Evolutionary conservation across 2,113 vertebrate species (phyloP).

Genomic region (Ctenodactylus gundi): DNA sequence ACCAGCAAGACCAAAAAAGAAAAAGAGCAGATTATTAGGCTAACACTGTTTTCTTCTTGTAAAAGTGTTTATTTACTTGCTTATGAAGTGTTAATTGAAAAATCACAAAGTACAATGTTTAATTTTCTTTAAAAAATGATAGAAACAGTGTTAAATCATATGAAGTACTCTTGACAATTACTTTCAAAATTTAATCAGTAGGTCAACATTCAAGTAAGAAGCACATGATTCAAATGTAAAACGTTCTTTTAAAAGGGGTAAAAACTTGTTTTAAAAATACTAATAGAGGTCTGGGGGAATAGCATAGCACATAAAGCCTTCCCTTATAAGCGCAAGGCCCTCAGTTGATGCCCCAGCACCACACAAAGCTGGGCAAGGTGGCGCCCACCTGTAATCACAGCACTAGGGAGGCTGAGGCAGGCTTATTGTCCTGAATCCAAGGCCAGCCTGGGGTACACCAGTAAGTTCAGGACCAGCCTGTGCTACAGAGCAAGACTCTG

Average conservation of each 20-base stretch:
- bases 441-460: too few species aligned
- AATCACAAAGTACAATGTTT: background rate
- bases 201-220: background rate
- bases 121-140: background rate
- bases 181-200: background rate
- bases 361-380: too few species aligned
- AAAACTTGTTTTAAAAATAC: background rate
- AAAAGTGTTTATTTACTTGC: slow-evolving; percentile 9
- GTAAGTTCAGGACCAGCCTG: too few species aligned
- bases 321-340: too few species aligned
- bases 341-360: too few species aligned
- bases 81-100: slow-evolving; percentile 36
- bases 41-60: background rate
- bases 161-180: background rate
- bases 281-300: too few species aligned
- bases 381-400: too few species aligned
- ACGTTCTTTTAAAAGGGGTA: background rate
- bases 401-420: too few species aligned
- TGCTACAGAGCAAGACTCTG: too few species aligned
- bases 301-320: too few species aligned
- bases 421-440: too few species aligned
- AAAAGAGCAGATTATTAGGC: background rate
- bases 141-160: background rate
- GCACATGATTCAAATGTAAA: background rate
- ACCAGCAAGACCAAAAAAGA: background rate